Percentiles rank a stretch among this genome's conserved stretches.
phyloP scores from a whole-genome alignment of 2,113 vertebrate species.

The Puntigrus tetrazona region DNA sequence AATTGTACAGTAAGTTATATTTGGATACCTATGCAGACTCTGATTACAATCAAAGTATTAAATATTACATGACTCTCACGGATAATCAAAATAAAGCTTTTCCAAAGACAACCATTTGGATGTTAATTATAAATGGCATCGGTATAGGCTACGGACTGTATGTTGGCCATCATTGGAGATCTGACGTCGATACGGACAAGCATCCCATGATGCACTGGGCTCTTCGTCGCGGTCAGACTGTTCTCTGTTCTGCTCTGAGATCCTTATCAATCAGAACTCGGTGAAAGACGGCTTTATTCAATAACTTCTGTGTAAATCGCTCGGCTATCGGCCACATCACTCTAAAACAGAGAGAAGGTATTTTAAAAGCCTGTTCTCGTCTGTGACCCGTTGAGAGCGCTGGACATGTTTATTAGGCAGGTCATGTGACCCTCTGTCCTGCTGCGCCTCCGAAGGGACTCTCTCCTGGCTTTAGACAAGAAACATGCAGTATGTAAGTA shows the following conservation, averaged over 20 bases:
- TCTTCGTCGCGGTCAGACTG: constrained; percentile 22
- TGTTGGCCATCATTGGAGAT: background rate
- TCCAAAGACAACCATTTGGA: background rate
- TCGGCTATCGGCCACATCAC: constrained; percentile 51
- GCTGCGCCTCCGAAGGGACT: constrained; percentile 41
- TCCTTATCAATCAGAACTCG: constrained; percentile 48
- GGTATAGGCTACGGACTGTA: background rate
- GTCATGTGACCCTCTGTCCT: constrained; percentile 44
- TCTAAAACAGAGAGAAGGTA: constrained; percentile 50
- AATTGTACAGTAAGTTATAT: background rate
- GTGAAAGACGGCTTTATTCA: constrained; percentile 59
- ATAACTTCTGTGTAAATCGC: constrained; percentile 52
- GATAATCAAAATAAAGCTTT: background rate
- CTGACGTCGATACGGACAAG: background rate
- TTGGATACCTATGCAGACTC: background rate
- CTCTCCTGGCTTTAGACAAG: background rate
- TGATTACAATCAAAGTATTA: constrained; percentile 27
- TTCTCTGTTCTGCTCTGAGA: constrained; percentile 37
- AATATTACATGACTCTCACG: background rate
- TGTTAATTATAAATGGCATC: background rate
- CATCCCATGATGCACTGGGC: constrained; percentile 35
- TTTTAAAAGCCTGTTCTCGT: constrained; percentile 54
- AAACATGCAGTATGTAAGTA: background rate
- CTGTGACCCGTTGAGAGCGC: constrained; percentile 48
- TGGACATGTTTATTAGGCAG: constrained; percentile 53